A percentile compares a stretch with the other conserved stretches of the same genome.
Evolutionary conservation across 2,888 invertebrate genomes (phyloP).

Genomic region (Lymantria dispar): DNA sequence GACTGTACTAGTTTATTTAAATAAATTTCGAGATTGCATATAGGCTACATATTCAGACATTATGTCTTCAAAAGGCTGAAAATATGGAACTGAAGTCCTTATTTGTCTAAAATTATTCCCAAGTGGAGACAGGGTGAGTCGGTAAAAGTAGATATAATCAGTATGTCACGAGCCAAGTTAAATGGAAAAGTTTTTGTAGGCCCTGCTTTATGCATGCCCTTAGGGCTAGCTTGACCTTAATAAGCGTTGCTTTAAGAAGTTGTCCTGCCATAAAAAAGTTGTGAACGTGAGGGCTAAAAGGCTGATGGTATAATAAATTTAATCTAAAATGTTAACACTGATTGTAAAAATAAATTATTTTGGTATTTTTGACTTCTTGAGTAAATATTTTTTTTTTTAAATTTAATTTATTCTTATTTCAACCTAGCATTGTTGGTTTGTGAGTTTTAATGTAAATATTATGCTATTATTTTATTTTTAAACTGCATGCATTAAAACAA

Average conservation of each 20-base stretch:
- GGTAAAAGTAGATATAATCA: constrained; percentile 56
- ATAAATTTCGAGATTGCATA: neutral
- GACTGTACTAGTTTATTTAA: constrained; percentile 3
- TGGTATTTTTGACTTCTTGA: too few species aligned
- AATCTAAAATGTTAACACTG: too few species aligned
- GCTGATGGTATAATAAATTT: too few species aligned
- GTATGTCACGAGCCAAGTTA: constrained; percentile 63
- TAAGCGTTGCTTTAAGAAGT: constrained; percentile 49
- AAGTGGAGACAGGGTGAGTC: constrained; percentile 24
- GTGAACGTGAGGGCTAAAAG: constrained; percentile 25
- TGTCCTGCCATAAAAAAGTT: constrained; percentile 50
- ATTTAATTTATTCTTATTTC: too few species aligned
- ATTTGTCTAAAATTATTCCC: constrained; percentile 34
- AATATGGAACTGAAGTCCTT: constrained; percentile 13
- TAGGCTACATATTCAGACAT: constrained; percentile 9
- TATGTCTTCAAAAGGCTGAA: constrained; percentile 1
- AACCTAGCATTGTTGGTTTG: too few species aligned
- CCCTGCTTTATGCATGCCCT: constrained; percentile 58
- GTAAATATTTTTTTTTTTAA: too few species aligned
- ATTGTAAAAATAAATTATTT: too few species aligned
- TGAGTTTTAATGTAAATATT: too few species aligned
- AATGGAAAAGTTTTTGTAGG: constrained; percentile 69
- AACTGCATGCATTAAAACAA: too few species aligned
- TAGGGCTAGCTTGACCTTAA: constrained; percentile 51
- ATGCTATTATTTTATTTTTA: too few species aligned